A percentile compares a stretch with the other conserved stretches of the same genome.
These are phyloP conservation scores for Pipistrellus pygmaeus DNA, from an alignment of 2,797 vertebrate species.

Conservation along the genomic window DNA sequence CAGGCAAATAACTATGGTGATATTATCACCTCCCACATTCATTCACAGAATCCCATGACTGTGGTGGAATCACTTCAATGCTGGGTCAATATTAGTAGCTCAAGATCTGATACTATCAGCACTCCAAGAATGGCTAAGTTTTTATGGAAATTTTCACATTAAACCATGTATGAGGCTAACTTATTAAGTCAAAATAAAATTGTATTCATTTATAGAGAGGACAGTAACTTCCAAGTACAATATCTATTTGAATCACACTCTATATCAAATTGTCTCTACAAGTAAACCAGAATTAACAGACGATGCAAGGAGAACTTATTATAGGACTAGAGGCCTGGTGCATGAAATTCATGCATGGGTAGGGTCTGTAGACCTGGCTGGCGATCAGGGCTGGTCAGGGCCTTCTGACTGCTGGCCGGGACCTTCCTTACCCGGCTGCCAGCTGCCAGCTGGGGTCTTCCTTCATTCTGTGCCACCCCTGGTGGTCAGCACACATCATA, in stretches of 20 bases:
- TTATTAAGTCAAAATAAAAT: neutral
- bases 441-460: too few species aligned
- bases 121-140: neutral
- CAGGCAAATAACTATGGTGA: neutral
- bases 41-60: neutral
- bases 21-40: neutral
- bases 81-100: neutral
- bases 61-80: neutral
- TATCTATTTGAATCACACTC: neutral
- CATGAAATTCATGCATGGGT: too few species aligned
- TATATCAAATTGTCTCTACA: neutral
- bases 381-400: too few species aligned
- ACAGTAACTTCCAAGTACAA: neutral
- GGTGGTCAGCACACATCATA: too few species aligned
- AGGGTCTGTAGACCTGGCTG: too few species aligned
- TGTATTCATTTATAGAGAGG: neutral
- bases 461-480: too few species aligned
- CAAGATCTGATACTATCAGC: neutral
- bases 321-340: neutral
- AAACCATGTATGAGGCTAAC: neutral
- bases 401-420: too few species aligned
- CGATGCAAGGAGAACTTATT: neutral
- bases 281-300: neutral
- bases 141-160: neutral
- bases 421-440: too few species aligned